Conservation (phyloP, 1,140 invertebrate genomes). For the Paraescarpia echinospica region DNA sequence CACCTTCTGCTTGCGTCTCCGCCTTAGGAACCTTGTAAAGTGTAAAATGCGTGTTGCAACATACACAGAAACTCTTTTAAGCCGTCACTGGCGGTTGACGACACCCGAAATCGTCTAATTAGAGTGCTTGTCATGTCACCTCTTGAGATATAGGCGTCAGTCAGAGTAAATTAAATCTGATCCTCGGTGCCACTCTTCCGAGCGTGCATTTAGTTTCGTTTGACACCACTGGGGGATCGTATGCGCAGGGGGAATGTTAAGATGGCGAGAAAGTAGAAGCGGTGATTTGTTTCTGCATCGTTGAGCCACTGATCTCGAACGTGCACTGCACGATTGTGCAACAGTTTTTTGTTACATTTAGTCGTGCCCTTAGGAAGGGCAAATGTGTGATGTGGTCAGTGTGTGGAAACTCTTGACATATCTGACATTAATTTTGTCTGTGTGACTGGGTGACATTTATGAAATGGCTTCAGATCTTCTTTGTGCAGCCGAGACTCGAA, state of each 20-base stretch:
- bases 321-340: background rate
- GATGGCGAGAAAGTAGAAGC: background rate
- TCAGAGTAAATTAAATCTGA: background rate
- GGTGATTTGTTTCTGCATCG: background rate
- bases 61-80: conserved; percentile 6
- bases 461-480: background rate
- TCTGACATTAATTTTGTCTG: background rate
- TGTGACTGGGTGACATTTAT: background rate
- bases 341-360: background rate
- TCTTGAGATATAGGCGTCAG: background rate
- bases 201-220: background rate
- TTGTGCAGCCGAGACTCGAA: background rate
- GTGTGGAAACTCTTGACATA: background rate
- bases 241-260: background rate
- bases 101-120: background rate
- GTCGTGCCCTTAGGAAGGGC: background rate
- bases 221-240: background rate
- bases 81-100: background rate
- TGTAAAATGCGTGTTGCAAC: background rate
- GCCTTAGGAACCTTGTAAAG: background rate
- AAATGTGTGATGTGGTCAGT: background rate
- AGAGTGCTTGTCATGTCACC: background rate
- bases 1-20: background rate
- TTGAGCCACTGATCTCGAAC: background rate
- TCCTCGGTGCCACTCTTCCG: background rate